A percentile compares a stretch with the other conserved stretches of the same genome.
phyloP scores from a whole-genome alignment of 2,797 vertebrate species.

The Dendrocincla fuliginosa region DNA sequence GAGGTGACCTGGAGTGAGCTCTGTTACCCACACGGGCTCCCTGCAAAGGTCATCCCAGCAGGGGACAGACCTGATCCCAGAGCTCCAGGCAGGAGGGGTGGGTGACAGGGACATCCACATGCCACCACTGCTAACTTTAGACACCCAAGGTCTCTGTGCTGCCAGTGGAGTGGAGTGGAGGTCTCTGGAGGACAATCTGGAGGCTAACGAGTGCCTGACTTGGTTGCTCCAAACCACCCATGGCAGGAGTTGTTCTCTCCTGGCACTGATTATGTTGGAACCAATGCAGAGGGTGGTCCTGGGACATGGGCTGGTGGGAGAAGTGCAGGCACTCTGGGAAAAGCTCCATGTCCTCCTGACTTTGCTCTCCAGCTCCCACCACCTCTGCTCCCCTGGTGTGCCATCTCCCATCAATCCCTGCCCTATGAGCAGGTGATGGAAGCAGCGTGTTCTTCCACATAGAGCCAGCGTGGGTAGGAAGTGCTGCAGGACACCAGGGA shows the following conservation, averaged over 20 bases:
- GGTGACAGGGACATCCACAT: neutral
- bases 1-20: neutral
- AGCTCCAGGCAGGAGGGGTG: neutral
- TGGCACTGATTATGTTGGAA: rapidly evolving
- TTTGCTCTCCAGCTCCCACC: neutral
- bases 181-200: neutral
- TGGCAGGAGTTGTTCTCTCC: neutral
- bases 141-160: rapidly evolving
- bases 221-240: neutral
- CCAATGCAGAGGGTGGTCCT: neutral
- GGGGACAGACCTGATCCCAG: neutral
- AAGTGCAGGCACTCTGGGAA: neutral
- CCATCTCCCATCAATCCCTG: neutral
- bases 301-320: neutral
- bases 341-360: neutral
- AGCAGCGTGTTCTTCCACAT: neutral
- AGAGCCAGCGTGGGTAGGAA: neutral
- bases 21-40: neutral
- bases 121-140: neutral
- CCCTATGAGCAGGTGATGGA: neutral
- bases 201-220: neutral
- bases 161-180: neutral
- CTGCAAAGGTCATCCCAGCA: neutral
- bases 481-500: neutral
- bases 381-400: neutral